Base-by-base conservation (phyloP, 2,797 vertebrate genomes). In the Chrosomus eos region DNA sequence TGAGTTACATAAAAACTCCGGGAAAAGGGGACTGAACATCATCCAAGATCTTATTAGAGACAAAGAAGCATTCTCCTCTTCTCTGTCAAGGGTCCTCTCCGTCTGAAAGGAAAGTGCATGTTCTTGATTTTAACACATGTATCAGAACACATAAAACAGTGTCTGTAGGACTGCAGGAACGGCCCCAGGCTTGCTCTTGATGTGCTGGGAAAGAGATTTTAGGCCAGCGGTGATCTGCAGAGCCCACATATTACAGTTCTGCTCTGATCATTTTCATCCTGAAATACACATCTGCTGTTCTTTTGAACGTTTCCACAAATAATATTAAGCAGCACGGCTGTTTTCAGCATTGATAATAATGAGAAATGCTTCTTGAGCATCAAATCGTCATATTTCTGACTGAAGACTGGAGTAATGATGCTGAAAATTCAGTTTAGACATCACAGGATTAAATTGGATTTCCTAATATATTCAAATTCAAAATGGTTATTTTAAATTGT, bases 121-220 rank as follows among this genome's bases (percentile, higher is more conserved):
- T 88, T 89, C 89, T 90, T 91, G 89, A 92, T 92, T 90, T 79
- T 88, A 91, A 91, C 91, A 92, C 88, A 91, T 91, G 90, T 91
- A 90, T 80, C 83, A 76, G 87, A 88, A 81, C 85, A 91, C 87
- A 91, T 89, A 89, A 90, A 90, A 94, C 93, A 93, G 89, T 92
- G 91, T 92, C 90, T 82, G 62, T 58, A 83, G 11, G 0, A 64
- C 82, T 68, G 84, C 85, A 87, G 76, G 68, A 83, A 86, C 43
- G 38, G 87, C 83, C 80, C 62, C 60, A 85, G 82, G 82, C 87
- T 83, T 77, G 70, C 67, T 79, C 85, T 88, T 87, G 71, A 83
- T 77, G 68, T 72, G 67, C 82, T 82, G 74, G 73, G 64, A 74
- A 83, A 85, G 79, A 48, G 23, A 88, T 74, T 73, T 85, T 36